Percentiles rank a stretch among this genome's conserved stretches.
Evolutionary conservation across 2,888 invertebrate species (phyloP).

Genomic region (Eucriotettix oculatus): DNA sequence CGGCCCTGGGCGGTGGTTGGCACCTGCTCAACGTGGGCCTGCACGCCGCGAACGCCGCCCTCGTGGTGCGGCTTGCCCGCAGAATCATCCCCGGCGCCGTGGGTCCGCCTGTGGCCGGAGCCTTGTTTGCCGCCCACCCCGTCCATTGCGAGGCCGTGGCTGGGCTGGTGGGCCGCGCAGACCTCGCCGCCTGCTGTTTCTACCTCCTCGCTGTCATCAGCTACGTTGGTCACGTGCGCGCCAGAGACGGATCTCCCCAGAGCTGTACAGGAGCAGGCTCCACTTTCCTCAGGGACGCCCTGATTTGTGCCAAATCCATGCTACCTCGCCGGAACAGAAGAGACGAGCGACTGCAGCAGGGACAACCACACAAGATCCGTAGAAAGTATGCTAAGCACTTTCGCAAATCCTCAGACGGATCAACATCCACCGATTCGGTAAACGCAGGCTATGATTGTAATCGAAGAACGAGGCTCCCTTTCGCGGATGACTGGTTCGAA

Average conservation of each 20-base stretch:
- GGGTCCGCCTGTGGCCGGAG: slow-evolving; percentile 18
- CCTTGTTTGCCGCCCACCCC: slow-evolving; percentile 35
- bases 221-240: slow-evolving; percentile 57
- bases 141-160: slow-evolving; percentile 46
- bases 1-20: neutral
- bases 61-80: neutral
- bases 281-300: neutral
- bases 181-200: slow-evolving; percentile 83
- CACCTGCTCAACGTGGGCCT: neutral
- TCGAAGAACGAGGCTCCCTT: too few species aligned
- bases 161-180: slow-evolving; percentile 91
- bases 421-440: too few species aligned
- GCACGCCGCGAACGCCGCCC: slow-evolving; percentile 1
- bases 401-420: too few species aligned
- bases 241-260: slow-evolving; percentile 7
- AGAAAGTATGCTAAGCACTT: too few species aligned
- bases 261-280: neutral
- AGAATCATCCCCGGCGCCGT: neutral
- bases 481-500: too few species aligned
- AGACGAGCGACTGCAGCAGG: too few species aligned
- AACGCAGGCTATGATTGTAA: too few species aligned
- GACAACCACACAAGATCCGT: too few species aligned
- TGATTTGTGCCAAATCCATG: too few species aligned
- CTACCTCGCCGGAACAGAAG: too few species aligned
- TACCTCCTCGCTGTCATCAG: slow-evolving; percentile 75